Base-by-base conservation (phyloP, 2,797 vertebrate genomes). In the Onychomys leucogaster region DNA sequence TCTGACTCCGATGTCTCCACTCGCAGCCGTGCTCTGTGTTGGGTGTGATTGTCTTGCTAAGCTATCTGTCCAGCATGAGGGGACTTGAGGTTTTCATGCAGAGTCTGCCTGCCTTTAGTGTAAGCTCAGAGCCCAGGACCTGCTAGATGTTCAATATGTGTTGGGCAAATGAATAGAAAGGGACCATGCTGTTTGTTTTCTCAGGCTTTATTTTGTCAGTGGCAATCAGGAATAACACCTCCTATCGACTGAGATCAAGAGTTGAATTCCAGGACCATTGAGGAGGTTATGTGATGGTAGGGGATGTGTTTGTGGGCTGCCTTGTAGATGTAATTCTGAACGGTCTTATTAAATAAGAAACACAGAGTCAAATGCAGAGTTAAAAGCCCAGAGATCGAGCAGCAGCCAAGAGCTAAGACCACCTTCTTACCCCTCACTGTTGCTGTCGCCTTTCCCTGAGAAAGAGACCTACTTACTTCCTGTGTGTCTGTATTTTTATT, bases 1-100 rank as follows among this genome's bases (percentile, higher is more conserved):
- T 63, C 71, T 55, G 63, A 34, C 14, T 71, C 63, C 1, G 23
- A 1, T 6, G 19, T 34, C 0, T 0, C 6, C 0, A 41, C 1
- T 25, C 71, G 13, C n/a, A 13, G 61, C n/a, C 9, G 0, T 9
- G 14, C 52, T 37, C 2, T 2, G 0, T 46, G 49, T 63, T 59
- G 34, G 43, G 23, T 0, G 1, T 13, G 32, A 12, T n/a, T 89
- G 0, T 86, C 0, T 32, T 19, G 32, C 17, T 34, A 4, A 61
- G 13, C 29, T 7, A 0, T 63, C 9, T 69, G 27, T 13, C n/a
- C 10, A 76, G 19, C 23, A 21, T 14, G 81, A 67, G 6, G 1
- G 85, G 16, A 0, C 41, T 32, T 37, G 75, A 78, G 17, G 43
- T 77, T 19, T 11, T 27, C 14, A 21, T 2, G 11, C 1, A 17